These are phyloP conservation scores for Poeciliopsis occidentalis DNA, from an alignment of 2,113 vertebrate species.

Conservation along the genomic window DNA sequence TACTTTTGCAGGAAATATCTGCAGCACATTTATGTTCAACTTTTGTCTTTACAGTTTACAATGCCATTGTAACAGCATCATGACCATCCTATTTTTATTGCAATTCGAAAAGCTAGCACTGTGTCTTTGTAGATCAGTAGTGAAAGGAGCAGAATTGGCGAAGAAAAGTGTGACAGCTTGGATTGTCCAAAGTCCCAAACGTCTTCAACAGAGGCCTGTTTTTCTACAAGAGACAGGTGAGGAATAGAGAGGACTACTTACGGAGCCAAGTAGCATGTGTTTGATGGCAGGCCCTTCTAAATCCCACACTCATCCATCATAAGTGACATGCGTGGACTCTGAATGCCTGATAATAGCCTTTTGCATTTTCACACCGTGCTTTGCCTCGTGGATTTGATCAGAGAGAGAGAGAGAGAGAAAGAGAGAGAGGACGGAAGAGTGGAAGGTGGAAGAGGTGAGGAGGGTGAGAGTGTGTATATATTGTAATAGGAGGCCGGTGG, in stretches of 20 bases:
- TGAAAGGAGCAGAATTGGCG: constrained; percentile 70
- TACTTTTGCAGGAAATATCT: no score
- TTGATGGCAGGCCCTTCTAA: constrained; percentile 76
- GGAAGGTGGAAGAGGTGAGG: constrained; percentile 38
- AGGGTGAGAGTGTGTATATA: constrained; percentile 31
- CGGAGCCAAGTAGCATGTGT: constrained; percentile 52
- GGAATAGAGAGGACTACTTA: constrained; percentile 73
- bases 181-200: constrained; percentile 82
- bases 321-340: constrained; percentile 67
- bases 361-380: constrained; percentile 71
- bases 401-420: constrained; percentile 22
- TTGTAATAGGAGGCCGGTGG: neutral
- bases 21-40: no score
- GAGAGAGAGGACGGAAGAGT: constrained; percentile 21
- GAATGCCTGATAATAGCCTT: constrained; percentile 77
- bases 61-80: constrained; percentile 12
- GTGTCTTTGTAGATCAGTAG: constrained; percentile 7
- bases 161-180: constrained; percentile 66
- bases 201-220: constrained; percentile 76
- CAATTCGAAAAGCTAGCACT: constrained; percentile 33
- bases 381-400: constrained; percentile 68
- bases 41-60: no score
- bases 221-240: constrained; percentile 78
- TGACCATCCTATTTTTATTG: constrained; percentile 6
- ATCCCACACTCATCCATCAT: constrained; percentile 80